Evolutionary conservation across 2,888 invertebrate species (phyloP).

Genomic region (Epinotia ramella): DNA sequence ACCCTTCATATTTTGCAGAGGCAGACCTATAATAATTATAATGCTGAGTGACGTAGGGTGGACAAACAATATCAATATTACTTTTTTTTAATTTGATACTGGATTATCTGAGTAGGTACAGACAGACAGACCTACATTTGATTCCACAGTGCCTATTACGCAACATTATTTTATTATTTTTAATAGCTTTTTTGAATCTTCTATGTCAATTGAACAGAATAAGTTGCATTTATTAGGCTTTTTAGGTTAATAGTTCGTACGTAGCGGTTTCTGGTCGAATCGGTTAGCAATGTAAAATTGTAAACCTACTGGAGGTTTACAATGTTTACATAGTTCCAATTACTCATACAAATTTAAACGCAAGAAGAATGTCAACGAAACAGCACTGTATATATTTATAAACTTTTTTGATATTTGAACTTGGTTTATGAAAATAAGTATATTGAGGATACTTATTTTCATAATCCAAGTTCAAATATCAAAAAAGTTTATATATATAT

Average conservation of each 20-base stretch:
- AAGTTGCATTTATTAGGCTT: too few species aligned
- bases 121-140: not conserved
- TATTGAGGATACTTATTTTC: too few species aligned
- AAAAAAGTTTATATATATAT: too few species aligned
- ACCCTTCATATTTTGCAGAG: too few species aligned
- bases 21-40: too few species aligned
- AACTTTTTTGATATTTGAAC: slow-evolving; percentile 3
- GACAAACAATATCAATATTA: not conserved
- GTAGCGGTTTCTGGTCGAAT: too few species aligned
- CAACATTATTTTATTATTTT: not conserved
- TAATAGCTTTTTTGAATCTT: too few species aligned
- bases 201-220: too few species aligned
- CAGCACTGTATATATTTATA: not conserved
- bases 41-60: not conserved
- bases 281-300: too few species aligned
- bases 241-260: too few species aligned
- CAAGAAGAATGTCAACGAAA: not conserved
- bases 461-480: too few species aligned
- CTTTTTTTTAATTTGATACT: not conserved
- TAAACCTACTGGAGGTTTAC: too few species aligned
- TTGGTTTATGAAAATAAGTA: not conserved
- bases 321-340: not conserved
- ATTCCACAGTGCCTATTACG: not conserved
- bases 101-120: not conserved
- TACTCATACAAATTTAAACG: not conserved